Evolutionary conservation across 2,797 vertebrate species (phyloP).

Genomic region (Amniataba percoides): DNA sequence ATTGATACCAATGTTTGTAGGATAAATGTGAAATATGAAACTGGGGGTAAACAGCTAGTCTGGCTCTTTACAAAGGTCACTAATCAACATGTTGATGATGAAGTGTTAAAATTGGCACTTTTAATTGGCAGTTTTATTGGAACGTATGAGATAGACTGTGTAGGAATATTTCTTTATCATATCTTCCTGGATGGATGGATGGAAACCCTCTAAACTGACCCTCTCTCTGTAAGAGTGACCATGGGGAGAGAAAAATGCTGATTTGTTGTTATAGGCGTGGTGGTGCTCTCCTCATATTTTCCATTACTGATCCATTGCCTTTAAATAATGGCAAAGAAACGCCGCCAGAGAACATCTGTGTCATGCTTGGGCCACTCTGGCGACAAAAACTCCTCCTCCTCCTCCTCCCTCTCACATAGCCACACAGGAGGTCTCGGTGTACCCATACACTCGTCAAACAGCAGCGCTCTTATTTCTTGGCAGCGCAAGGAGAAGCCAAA

Average conservation of each 20-base stretch:
- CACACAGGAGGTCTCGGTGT: conserved; percentile 27
- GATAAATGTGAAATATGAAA: neutral
- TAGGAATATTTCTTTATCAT: neutral
- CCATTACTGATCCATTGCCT: conserved; percentile 40
- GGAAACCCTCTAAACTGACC: neutral
- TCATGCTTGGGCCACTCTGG: conserved; percentile 36
- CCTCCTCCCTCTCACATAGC: conserved; percentile 4
- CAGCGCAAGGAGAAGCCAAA: conserved; percentile 48
- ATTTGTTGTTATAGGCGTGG: conserved; percentile 21
- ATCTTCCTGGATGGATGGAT: too few relatives aligned
- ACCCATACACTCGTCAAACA: conserved; percentile 49
- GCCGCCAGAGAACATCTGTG: conserved; percentile 36
- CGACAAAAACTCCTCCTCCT: conserved; percentile 17
- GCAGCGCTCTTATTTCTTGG: conserved; percentile 55
- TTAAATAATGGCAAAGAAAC: conserved; percentile 44
- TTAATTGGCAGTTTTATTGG: neutral
- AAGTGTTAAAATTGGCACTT: too few relatives aligned
- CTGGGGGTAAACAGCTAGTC: neutral
- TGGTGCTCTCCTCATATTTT: conserved; percentile 48
- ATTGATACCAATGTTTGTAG: neutral
- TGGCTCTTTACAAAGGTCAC: neutral
- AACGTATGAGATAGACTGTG: neutral
- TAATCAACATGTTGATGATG: neutral
- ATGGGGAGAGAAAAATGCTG: conserved; percentile 1
- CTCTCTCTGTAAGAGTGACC: neutral